Evolutionary conservation across 2,113 vertebrate species (phyloP).

Genomic region (Poeciliopsis retropinna): DNA sequence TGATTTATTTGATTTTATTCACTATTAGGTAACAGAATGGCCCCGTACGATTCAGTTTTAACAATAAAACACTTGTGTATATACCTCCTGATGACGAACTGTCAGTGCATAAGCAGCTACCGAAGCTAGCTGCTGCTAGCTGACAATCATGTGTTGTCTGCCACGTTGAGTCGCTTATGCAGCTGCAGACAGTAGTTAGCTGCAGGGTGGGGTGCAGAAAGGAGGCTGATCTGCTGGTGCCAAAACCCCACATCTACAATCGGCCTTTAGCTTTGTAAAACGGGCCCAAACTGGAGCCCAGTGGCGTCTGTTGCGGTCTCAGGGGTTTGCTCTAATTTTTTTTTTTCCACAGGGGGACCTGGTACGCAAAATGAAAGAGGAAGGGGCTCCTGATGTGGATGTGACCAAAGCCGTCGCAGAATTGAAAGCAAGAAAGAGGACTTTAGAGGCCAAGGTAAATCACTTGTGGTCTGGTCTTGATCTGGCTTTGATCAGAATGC

Average conservation of each 20-base stretch:
- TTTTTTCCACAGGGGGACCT: constrained; percentile 85
- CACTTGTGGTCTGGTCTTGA: not conserved
- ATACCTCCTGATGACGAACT: constrained; percentile 49
- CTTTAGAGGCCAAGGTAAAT: constrained; percentile 91
- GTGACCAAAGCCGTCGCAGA: constrained; percentile 94
- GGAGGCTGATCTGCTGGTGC: not conserved
- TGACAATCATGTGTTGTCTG: constrained; percentile 38
- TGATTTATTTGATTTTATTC: rapidly evolving
- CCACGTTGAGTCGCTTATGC: constrained; percentile 63
- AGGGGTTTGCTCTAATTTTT: not conserved
- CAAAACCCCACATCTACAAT: not conserved
- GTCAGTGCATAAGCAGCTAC: constrained; percentile 39
- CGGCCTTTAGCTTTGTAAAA: not conserved
- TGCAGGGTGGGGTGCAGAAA: constrained; percentile 61
- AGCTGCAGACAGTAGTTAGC: constrained; percentile 28
- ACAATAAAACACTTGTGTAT: too few species aligned
- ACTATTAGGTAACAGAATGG: not conserved
- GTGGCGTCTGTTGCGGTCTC: not conserved
- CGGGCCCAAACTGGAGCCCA: not conserved
- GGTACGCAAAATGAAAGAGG: constrained; percentile 92
- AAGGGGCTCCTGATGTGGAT: constrained; percentile 91
- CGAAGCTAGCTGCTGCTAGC: constrained; percentile 58
- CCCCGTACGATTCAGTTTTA: not conserved
- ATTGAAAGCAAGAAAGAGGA: constrained; percentile 91
- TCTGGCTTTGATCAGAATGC: not conserved